Evolutionary conservation across 2,888 invertebrate genomes (phyloP).

Genomic region (Horisme vitalbata): DNA sequence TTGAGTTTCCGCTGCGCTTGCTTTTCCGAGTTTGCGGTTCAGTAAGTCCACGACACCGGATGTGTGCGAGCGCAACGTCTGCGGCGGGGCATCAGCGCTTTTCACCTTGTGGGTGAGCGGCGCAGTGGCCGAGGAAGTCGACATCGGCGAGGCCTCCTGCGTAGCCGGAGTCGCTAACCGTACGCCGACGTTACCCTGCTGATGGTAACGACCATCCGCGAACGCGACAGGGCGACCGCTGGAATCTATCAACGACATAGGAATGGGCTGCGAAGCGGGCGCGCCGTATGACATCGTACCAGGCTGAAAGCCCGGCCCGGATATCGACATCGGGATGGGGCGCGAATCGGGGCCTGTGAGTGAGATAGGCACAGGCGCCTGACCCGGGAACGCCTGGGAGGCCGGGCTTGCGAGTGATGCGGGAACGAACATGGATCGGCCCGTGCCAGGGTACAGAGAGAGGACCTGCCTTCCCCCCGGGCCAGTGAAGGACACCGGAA

Average conservation of each 20-base stretch:
- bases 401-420: not conserved
- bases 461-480: slow-evolving; percentile 1
- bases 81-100: not conserved
- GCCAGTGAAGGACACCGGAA: slow-evolving; percentile 13
- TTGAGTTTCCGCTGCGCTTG: not conserved
- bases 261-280: slow-evolving; percentile 15
- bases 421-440: not conserved
- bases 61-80: slow-evolving; percentile 42
- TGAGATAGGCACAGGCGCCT: slow-evolving; percentile 22
- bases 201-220: not conserved
- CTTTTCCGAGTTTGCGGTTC: not conserved
- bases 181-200: not conserved
- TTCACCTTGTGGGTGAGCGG: not conserved
- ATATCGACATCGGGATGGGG: slow-evolving; percentile 16
- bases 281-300: slow-evolving; percentile 7
- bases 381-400: slow-evolving; percentile 11
- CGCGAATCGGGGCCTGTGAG: slow-evolving; percentile 20
- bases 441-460: not conserved
- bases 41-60: slow-evolving; percentile 13
- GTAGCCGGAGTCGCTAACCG: not conserved
- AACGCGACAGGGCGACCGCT: slow-evolving; percentile 12
- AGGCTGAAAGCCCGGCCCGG: slow-evolving; percentile 8
- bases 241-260: slow-evolving; percentile 16
- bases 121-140: not conserved
- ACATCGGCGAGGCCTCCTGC: not conserved